phyloP scores from a whole-genome alignment of 1,140 invertebrate genomes.

The Drosophila elegans region DNA sequence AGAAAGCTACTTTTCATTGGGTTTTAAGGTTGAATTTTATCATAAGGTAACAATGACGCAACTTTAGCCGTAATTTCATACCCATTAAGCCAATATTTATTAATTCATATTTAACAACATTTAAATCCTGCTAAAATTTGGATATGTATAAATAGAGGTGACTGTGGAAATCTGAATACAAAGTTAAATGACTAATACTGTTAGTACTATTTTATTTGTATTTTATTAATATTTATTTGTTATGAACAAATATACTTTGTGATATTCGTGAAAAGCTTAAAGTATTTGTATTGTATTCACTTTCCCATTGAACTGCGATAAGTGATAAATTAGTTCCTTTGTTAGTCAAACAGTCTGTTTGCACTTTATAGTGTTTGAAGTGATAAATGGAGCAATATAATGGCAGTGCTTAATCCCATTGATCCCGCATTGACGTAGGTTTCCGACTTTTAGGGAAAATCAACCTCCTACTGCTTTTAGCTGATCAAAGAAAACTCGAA shows the following conservation, averaged over 20 bases:
- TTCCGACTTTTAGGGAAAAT: conserved; percentile 10
- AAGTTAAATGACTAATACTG: background rate
- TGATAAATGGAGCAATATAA: conserved; percentile 37
- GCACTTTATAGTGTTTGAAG: conserved; percentile 30
- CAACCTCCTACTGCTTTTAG: conserved; percentile 19
- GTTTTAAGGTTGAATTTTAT: conserved; percentile 10
- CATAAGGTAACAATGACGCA: conserved; percentile 10
- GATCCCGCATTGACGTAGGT: conserved; percentile 47
- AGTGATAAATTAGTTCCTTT: conserved; percentile 40
- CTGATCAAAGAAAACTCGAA: conserved; percentile 29
- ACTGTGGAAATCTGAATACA: background rate
- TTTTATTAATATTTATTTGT: conserved; percentile 28
- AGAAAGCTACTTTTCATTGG: conserved; percentile 8
- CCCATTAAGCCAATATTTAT: conserved; percentile 9
- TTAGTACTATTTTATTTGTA: background rate
- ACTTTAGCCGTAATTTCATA: background rate
- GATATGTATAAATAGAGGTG: conserved; percentile 19
- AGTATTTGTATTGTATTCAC: conserved; percentile 5
- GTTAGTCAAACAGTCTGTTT: conserved; percentile 15
- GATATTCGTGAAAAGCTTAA: conserved; percentile 35
- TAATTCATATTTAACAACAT: conserved; percentile 4
- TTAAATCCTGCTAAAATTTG: background rate
- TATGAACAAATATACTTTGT: conserved; percentile 20
- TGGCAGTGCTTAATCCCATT: conserved; percentile 28
- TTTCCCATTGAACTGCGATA: conserved; percentile 39